These are phyloP conservation scores for Nematostella vectensis DNA, from an alignment of 92 coral and sea anemone species.

Conservation along the genomic window DNA sequence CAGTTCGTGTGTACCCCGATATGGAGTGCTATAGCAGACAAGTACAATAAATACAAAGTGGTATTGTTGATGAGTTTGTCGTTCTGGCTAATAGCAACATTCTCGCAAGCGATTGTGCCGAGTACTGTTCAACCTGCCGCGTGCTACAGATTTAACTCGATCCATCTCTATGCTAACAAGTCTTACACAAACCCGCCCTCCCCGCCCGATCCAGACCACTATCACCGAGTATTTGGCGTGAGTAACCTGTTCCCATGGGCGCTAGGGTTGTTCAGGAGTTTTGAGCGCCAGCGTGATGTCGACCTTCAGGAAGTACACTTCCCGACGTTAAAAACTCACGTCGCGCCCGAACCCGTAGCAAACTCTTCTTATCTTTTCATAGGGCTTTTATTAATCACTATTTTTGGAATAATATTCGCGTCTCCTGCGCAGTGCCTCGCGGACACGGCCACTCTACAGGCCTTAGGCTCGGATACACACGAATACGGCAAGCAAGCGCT, in stretches of 20 bases:
- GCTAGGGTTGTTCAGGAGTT: constrained; percentile 57
- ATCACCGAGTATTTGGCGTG: constrained; percentile 40
- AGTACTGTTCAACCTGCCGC: constrained; percentile 68
- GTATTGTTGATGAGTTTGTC: constrained; percentile 71
- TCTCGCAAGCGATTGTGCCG: constrained; percentile 79
- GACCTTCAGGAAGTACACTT: constrained; percentile 65
- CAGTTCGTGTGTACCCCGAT: constrained; percentile 94
- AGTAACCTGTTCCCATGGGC: constrained; percentile 79
- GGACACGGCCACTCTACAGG: constrained; percentile 93
- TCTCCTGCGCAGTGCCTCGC: constrained; percentile 94
- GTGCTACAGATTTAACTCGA: constrained; percentile 65
- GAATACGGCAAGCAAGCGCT: constrained; percentile 97
- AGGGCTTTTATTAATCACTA: constrained; percentile 58
- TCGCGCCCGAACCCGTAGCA: constrained; percentile 67
- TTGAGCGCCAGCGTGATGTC: constrained; percentile 60
- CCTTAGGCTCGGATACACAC: constrained; percentile 80
- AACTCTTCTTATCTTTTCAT: constrained; percentile 72
- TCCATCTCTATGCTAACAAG: constrained; percentile 40
- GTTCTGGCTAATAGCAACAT: constrained; percentile 73
- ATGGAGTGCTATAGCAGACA: constrained; percentile 91
- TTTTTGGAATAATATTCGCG: constrained; percentile 73
- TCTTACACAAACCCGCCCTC: constrained; percentile 8
- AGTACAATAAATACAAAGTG: constrained; percentile 76
- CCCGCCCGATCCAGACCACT: constrained; percentile 20
- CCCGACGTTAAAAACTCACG: constrained; percentile 56